Percentiles rank a stretch among this genome's conserved stretches.
Conservation (phyloP, 2,888 invertebrate species). For the Anorthoa munda region DNA sequence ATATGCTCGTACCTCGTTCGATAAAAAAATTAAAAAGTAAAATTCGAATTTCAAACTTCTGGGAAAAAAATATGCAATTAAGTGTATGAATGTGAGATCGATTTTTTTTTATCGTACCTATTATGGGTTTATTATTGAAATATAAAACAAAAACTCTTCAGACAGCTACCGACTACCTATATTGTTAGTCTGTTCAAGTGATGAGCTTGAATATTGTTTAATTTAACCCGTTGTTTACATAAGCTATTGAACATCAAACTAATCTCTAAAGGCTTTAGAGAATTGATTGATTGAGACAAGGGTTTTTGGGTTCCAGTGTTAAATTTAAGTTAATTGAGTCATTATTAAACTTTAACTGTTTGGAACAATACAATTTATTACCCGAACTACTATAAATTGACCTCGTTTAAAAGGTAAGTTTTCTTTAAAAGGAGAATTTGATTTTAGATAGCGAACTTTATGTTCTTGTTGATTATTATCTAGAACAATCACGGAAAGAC, state of each 20-base stretch:
- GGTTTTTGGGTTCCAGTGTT: conserved; percentile 56
- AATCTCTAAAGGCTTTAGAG: conserved; percentile 42
- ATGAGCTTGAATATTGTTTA: conserved; percentile 39
- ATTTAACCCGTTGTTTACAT: conserved; percentile 41
- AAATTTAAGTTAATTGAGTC: conserved; percentile 53
- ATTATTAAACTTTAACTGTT: conserved; percentile 58
- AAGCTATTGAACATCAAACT: conserved; percentile 50
- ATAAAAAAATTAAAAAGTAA: background rate
- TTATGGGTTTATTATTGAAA: background rate
- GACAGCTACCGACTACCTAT: background rate
- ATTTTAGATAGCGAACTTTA: conserved; percentile 51
- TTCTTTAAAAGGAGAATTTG: conserved; percentile 38
- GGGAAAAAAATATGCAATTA: conserved; percentile 19
- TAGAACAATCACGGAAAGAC: conserved; percentile 34
- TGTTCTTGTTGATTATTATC: conserved; percentile 41
- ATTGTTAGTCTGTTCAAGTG: background rate
- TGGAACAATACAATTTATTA: conserved; percentile 39
- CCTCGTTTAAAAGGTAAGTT: conserved; percentile 43
- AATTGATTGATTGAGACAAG: conserved; percentile 59
- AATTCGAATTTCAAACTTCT: conserved; percentile 24
- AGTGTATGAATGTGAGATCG: background rate
- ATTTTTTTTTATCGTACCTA: background rate
- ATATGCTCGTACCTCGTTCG: background rate
- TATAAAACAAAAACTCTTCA: background rate
- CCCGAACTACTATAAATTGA: conserved; percentile 42